These are phyloP conservation scores for Paguma larvata DNA, from an alignment of 2,797 vertebrate species.

Conservation along the genomic window DNA sequence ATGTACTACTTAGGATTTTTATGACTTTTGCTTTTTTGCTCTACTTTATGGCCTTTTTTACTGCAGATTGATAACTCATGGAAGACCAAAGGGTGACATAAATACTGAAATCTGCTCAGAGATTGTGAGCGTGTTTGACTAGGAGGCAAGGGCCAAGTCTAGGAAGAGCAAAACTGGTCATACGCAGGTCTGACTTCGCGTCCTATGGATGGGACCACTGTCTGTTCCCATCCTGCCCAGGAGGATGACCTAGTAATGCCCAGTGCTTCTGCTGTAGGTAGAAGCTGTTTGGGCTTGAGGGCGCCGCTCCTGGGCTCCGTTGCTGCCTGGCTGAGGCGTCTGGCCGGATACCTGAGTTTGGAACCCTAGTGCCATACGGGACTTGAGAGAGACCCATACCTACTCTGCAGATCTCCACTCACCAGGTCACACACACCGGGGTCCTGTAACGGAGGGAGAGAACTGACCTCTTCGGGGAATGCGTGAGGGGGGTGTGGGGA, in stretches of 20 bases:
- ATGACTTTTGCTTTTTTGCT: background rate
- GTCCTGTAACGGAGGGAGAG: background rate
- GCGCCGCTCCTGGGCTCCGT: accelerated
- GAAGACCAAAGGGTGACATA: background rate
- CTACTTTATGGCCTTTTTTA: background rate
- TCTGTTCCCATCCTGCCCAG: background rate
- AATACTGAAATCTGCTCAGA: background rate
- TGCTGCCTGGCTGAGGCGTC: background rate
- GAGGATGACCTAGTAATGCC: background rate
- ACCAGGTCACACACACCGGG: background rate
- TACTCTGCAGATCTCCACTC: background rate
- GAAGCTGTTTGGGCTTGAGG: background rate
- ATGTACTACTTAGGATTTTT: background rate
- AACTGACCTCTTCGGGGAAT: background rate
- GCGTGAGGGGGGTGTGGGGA: background rate
- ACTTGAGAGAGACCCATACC: background rate
- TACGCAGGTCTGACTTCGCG: background rate
- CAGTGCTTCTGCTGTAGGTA: background rate
- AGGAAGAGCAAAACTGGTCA: background rate
- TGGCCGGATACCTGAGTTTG: background rate
- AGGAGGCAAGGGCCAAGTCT: background rate
- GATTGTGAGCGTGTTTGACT: background rate
- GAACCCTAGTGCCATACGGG: background rate
- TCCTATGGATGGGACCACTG: background rate
- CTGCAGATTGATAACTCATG: background rate